Base-by-base conservation (phyloP, 2,888 invertebrate genomes). In the Hermaeophaga mercurialis region DNA sequence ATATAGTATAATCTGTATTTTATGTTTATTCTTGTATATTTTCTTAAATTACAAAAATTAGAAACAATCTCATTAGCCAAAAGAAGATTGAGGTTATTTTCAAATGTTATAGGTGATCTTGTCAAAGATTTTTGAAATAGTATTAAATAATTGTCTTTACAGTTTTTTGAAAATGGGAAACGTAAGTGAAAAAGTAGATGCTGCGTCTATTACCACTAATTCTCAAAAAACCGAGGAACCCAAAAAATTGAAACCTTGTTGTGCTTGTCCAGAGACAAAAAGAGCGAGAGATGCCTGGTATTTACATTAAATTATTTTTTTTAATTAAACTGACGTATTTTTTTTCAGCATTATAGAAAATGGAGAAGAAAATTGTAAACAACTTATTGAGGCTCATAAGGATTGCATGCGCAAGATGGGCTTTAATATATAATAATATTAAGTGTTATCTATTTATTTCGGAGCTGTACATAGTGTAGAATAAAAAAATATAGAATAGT, bases 201-300 rank as follows among this genome's bases (percentile, higher is more conserved):
- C 79, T 15, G 79, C 78, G 2, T 77, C 79, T 49, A 43, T 58
- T 36, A 18, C 50, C 1, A 50, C 36, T 3, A 56, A 60, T 34
- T 43, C 59, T 56, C 66, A 57, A 52, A 77, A 78, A 7, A 74
- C 76, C 9, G 78, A 80, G 7, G 66, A 68, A 53, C 75, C 75
- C 1, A 88, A 90, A 41, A 93, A 94, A 74, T 80, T 94, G 60
- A 97, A 96, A 75, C 90, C 96, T 2, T 97, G 97, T 73, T 97
- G 97, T 81, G 96, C 96, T 2, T 97, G 97, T 78, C 96, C 96
- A 0, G 96, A 97, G 80, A 97, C 96, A 0, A 96, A 94, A 78
- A 86, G 85, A 78, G 87, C 80, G 24, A 82, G 97, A 71, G 97
- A 97, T 81, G 86, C 87, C 63, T 97, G 97, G 96, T 96, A 82